Evolutionary conservation across 2,797 vertebrate species (phyloP), one percentile per base, ranked within the genome.

Genomic region (Gorsachius magnificus): DNA sequence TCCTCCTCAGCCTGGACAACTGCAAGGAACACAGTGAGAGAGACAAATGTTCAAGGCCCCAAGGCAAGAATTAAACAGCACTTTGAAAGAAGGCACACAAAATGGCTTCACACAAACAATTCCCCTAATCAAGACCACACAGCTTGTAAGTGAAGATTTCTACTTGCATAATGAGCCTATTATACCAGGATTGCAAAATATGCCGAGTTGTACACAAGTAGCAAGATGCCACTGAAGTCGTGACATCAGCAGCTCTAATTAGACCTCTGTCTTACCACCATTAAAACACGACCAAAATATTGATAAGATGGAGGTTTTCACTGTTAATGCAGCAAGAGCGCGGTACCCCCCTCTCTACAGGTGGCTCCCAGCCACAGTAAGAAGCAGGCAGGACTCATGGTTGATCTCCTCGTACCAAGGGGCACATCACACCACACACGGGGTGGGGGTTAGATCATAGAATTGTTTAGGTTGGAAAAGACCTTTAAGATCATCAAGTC

Each of bases 1-100:
- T 99, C 97, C 98, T 99, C 95, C 99, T 99, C 95, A 99, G 97
- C 96, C 97, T 99, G 71, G 98, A 97, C 90, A 99, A 97, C 99
- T 99, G 96, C 66, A 97, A 81, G 48, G 91, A 81, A 97, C 33
- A 85, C 81, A 95, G 94, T 50, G 80, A 90, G 65, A 68, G 78
- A 95, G 61, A 85, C 10, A 83, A 80, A 20, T 64, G 71, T 51
- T 84, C 38, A 41, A 83, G 78, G n/a, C 41, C 72, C 13, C 63
- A 38, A n/a, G 35, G 75, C 89, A 91, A 57, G 76, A 90, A 82
- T 91, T 68, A 81, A 33, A 78, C 12, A 77, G 61, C 29, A 10
- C 38, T 76, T 60, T 66, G 68, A 87, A 93, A 54, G 64, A 82
- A 89, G 63, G 68, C 22, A 90, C 61, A 94, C 29, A 86, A 90